Percentiles rank a stretch among this genome's conserved stretches.
phyloP scores from a whole-genome alignment of 1,140 invertebrate genomes.

The Ptiloglossa arizonensis region DNA sequence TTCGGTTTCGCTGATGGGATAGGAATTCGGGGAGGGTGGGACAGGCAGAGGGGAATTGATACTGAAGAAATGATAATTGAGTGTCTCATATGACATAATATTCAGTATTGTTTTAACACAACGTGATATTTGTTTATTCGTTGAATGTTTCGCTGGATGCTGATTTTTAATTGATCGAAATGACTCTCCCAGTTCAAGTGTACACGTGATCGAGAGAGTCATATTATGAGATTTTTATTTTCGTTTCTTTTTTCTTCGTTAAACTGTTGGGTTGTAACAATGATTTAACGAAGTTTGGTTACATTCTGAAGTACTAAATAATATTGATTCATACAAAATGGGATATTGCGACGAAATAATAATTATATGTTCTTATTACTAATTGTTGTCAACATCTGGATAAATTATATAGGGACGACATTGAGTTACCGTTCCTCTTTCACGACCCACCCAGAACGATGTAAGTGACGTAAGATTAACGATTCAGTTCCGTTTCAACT shows the following conservation, averaged over 20 bases:
- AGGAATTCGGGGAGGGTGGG: background rate
- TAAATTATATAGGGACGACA: background rate
- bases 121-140: background rate
- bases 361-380: too few relatives aligned
- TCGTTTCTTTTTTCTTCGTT: too few relatives aligned
- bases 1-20: slow-evolving; percentile 34
- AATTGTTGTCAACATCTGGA: too few relatives aligned
- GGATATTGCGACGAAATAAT: too few relatives aligned
- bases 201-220: too few relatives aligned
- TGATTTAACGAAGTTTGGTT: too few relatives aligned
- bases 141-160: background rate
- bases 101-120: background rate
- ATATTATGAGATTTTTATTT: too few relatives aligned
- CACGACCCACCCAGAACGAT: background rate
- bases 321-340: too few relatives aligned
- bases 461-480: background rate
- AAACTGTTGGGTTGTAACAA: too few relatives aligned
- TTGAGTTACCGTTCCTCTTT: background rate
- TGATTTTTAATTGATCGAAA: background rate
- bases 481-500: background rate
- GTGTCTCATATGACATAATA: background rate
- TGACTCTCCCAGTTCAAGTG: too few relatives aligned
- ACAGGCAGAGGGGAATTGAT: background rate
- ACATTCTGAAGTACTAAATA: too few relatives aligned
- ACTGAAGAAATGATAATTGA: slow-evolving; percentile 1